phyloP scores from a whole-genome alignment of 92 coral and sea anemone species.

The Phymanthus crucifer region DNA sequence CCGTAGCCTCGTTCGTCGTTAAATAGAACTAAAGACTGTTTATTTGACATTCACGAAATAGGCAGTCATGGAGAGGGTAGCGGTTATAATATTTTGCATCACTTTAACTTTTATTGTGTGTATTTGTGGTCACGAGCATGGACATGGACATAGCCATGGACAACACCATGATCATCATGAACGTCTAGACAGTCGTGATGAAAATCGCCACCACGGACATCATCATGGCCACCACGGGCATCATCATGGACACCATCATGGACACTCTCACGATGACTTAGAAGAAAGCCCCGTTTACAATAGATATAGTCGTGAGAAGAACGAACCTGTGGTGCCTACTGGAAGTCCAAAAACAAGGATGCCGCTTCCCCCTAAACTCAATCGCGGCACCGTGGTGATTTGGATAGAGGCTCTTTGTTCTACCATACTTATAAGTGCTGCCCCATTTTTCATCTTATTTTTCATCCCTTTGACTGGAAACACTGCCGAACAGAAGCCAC shows the following conservation, averaged over 20 bases:
- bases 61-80: slow-evolving; percentile 7
- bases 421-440: slow-evolving; percentile 95
- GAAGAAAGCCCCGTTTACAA: slow-evolving; percentile 35
- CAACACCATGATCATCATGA: slow-evolving; percentile 19
- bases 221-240: slow-evolving; percentile 51
- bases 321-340: slow-evolving; percentile 22
- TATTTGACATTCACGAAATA: slow-evolving; percentile 17
- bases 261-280: slow-evolving; percentile 42
- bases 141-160: slow-evolving; percentile 28
- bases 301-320: slow-evolving; percentile 41
- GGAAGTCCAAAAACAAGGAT: slow-evolving; percentile 21
- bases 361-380: slow-evolving; percentile 30
- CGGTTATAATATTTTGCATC: slow-evolving; percentile 4
- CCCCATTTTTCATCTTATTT: slow-evolving; percentile 92
- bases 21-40: slow-evolving; percentile 22
- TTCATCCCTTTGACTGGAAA: slow-evolving; percentile 91
- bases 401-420: slow-evolving; percentile 94
- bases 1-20: slow-evolving; percentile 34
- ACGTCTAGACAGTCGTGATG: slow-evolving; percentile 17
- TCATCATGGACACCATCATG: slow-evolving; percentile 52
- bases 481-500: slow-evolving; percentile 88
- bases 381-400: slow-evolving; percentile 58
- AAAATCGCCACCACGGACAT: slow-evolving; percentile 42
- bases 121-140: slow-evolving; percentile 42
- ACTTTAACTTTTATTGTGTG: slow-evolving; percentile 15